A percentile compares a stretch with the other conserved stretches of the same genome.
These are phyloP conservation scores for Stomatorhinus walkeri DNA, from an alignment of 2,797 vertebrate species.

Conservation along the genomic window DNA sequence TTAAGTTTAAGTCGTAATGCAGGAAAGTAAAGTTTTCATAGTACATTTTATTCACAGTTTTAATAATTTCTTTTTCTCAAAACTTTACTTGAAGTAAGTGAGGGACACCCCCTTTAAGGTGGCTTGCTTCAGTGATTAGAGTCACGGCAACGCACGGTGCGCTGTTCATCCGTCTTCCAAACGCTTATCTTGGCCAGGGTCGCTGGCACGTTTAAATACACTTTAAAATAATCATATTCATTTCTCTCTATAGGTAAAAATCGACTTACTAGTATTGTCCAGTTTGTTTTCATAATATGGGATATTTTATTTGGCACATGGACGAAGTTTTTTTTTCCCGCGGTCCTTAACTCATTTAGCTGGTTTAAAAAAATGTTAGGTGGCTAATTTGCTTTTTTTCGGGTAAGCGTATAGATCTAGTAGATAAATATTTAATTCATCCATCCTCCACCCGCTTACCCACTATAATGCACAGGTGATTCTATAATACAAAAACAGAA, in stretches of 20 bases:
- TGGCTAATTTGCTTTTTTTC: not conserved
- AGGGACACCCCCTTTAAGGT: not conserved
- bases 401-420: not conserved
- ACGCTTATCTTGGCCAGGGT: not conserved
- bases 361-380: not conserved
- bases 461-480: not conserved
- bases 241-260: not conserved
- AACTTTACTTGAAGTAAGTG: not conserved
- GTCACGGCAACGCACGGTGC: not conserved
- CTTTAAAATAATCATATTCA: not conserved
- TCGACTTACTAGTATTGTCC: not conserved
- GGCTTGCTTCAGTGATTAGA: not conserved
- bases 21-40: not conserved
- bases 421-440: not conserved
- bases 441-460: not conserved
- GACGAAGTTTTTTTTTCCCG: not conserved
- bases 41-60: not conserved
- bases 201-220: not conserved
- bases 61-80: not conserved
- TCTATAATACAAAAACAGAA: not conserved
- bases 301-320: not conserved
- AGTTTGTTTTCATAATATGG: not conserved
- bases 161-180: not conserved
- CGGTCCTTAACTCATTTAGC: not conserved
- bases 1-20: not conserved